These are phyloP conservation scores for Bolborhynchus lineola DNA, from an alignment of 2,113 vertebrate species.

Conservation along the genomic window DNA sequence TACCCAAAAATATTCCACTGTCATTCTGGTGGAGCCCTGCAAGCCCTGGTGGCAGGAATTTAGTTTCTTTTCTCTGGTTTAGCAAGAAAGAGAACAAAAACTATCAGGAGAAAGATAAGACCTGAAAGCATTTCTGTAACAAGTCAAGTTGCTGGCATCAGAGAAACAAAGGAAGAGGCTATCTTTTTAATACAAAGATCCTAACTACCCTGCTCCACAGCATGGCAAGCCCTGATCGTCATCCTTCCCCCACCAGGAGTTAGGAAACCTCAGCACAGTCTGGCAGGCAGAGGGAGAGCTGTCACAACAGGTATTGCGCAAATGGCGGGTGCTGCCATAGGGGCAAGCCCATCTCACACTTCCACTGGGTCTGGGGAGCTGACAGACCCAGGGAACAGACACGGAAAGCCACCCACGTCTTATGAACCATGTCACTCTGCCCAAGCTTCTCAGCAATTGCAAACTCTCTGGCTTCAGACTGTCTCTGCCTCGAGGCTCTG, in stretches of 20 bases:
- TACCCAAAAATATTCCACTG: neutral
- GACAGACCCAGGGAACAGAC: neutral
- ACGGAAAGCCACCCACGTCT: neutral
- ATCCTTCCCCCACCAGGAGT: neutral
- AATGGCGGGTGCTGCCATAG: accelerated
- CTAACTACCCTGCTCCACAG: neutral
- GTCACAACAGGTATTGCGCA: neutral
- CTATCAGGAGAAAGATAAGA: neutral
- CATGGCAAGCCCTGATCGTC: neutral
- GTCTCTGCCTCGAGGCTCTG: neutral
- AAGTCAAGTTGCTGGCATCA: neutral
- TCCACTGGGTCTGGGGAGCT: neutral
- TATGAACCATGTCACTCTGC: neutral
- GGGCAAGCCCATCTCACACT: neutral
- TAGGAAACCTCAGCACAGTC: neutral
- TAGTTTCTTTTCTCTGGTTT: neutral
- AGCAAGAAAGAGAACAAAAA: neutral
- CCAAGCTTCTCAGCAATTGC: neutral
- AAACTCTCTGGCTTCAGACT: neutral
- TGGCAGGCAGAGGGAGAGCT: neutral
- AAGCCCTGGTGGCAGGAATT: neutral
- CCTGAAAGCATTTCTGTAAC: neutral
- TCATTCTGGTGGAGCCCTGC: neutral
- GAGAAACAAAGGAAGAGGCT: neutral
- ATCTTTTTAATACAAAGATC: neutral